These are phyloP conservation scores for Leucoptera coffeella DNA, from an alignment of 2,888 invertebrate genomes.

Conservation along the genomic window DNA sequence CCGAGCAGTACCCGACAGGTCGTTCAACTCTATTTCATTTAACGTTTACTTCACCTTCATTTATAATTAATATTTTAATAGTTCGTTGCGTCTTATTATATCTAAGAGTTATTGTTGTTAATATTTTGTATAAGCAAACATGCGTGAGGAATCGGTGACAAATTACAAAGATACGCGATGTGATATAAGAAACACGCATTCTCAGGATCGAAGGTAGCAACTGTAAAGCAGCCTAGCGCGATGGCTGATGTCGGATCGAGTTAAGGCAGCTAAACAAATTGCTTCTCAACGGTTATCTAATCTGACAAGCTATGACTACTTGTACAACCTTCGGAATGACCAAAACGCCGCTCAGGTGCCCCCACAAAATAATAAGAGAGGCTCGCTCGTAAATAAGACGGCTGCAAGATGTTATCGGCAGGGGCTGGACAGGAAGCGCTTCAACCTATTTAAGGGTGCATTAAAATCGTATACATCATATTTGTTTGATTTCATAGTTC, in stretches of 20 bases:
- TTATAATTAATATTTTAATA: too few species aligned
- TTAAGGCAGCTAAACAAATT: slow-evolving; percentile 19
- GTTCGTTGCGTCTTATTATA: too few species aligned
- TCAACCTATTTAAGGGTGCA: slow-evolving; percentile 52
- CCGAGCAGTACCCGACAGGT: too few species aligned
- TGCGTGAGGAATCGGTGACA: too few species aligned
- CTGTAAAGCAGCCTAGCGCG: slow-evolving; percentile 7
- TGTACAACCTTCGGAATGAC: slow-evolving; percentile 30
- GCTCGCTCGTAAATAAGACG: slow-evolving; percentile 36
- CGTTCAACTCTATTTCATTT: too few species aligned
- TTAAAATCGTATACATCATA: slow-evolving; percentile 56
- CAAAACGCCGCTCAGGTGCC: slow-evolving; percentile 29
- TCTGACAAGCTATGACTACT: slow-evolving; percentile 29
- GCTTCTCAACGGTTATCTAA: slow-evolving; percentile 22
- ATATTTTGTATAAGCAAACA: too few species aligned
- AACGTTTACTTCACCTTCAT: too few species aligned
- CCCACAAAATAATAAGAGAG: slow-evolving; percentile 19
- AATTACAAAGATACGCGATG: too few species aligned
- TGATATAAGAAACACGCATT: too few species aligned
- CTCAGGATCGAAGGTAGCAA: too few species aligned
- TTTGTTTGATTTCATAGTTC: slow-evolving; percentile 54
- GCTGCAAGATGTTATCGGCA: slow-evolving; percentile 40
- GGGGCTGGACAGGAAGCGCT: slow-evolving; percentile 43
- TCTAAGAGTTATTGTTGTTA: too few species aligned
- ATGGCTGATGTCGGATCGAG: slow-evolving; percentile 12